Conservation (phyloP, 2,888 invertebrate genomes). For the Phrixothrix hirtus region DNA sequence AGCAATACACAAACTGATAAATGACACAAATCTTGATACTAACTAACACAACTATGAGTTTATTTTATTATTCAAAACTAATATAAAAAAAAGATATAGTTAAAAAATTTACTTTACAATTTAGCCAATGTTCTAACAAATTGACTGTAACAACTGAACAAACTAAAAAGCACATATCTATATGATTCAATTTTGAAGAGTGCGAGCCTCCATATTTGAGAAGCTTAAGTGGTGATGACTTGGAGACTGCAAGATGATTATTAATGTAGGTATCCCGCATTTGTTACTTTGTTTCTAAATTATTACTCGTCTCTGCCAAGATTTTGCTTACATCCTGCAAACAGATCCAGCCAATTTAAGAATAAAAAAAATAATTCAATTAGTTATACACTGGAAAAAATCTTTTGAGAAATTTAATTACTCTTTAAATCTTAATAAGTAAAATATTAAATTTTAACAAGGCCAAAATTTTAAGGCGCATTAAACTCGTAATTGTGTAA, state of each 20-base stretch:
- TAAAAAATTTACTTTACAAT: slow-evolving; percentile 21
- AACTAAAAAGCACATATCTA: slow-evolving; percentile 34
- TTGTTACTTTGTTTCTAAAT: slow-evolving; percentile 46
- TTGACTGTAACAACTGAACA: slow-evolving; percentile 41
- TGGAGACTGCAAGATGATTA: slow-evolving; percentile 44
- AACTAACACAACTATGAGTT: slow-evolving; percentile 22
- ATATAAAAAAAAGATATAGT: slow-evolving; percentile 11
- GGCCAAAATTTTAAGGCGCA: no score
- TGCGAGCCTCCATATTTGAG: slow-evolving; percentile 27
- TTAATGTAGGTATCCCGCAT: slow-evolving; percentile 40
- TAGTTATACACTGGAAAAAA: slow-evolving; percentile 8
- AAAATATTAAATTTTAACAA: no score
- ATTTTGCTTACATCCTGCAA: slow-evolving; percentile 60
- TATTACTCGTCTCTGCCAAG: slow-evolving; percentile 54
- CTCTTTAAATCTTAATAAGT: no score
- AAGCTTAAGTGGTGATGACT: slow-evolving; percentile 34
- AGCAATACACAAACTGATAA: slow-evolving; percentile 6
- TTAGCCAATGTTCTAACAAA: slow-evolving; percentile 31
- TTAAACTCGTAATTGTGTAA: no score
- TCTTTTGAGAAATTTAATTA: slow-evolving; percentile 1
- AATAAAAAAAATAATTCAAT: slow-evolving; percentile 1
- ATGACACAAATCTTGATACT: slow-evolving; percentile 11
- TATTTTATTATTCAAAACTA: no score
- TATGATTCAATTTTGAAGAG: slow-evolving; percentile 28
- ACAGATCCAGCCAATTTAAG: slow-evolving; percentile 51